A percentile compares a stretch with the other conserved stretches of the same genome.
Evolutionary conservation across 2,797 vertebrate genomes (phyloP).

Genomic region (Streptopelia turtur): DNA sequence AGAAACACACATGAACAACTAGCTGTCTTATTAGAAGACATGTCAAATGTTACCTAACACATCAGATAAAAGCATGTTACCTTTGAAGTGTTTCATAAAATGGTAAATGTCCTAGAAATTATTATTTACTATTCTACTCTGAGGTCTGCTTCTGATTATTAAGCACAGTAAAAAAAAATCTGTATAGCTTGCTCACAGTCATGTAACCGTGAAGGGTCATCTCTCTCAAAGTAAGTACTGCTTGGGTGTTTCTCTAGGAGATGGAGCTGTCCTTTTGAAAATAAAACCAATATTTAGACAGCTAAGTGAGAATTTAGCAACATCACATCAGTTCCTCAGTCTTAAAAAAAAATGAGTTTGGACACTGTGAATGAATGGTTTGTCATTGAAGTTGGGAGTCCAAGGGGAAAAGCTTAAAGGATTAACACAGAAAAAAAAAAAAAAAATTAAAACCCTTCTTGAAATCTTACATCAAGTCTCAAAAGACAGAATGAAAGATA

Average conservation of each 20-base stretch:
- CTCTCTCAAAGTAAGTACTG: not conserved
- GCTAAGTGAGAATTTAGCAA: not conserved
- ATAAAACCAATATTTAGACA: not conserved
- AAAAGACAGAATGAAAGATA: not conserved
- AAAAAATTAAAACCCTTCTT: conserved; percentile 15
- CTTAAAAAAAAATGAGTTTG: not conserved
- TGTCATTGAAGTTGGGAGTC: not conserved
- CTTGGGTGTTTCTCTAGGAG: not conserved
- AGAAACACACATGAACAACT: not conserved
- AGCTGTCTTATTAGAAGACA: not conserved
- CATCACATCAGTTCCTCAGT: not conserved
- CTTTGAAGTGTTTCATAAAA: not conserved
- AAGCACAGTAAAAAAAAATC: not conserved
- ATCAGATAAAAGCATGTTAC: not conserved
- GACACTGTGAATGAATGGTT: not conserved
- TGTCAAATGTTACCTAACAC: not conserved
- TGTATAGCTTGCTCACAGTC: not conserved
- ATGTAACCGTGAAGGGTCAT: not conserved
- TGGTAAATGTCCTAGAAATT: not conserved
- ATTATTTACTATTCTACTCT: not conserved
- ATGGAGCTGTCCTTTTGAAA: not conserved
- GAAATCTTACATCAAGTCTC: not conserved
- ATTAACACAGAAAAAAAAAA: conserved; percentile 15
- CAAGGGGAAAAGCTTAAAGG: conserved; percentile 21
- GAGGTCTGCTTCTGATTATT: not conserved